Evolutionary conservation across 2,113 vertebrate species (phyloP).

Genomic region (Penelope pileata): DNA sequence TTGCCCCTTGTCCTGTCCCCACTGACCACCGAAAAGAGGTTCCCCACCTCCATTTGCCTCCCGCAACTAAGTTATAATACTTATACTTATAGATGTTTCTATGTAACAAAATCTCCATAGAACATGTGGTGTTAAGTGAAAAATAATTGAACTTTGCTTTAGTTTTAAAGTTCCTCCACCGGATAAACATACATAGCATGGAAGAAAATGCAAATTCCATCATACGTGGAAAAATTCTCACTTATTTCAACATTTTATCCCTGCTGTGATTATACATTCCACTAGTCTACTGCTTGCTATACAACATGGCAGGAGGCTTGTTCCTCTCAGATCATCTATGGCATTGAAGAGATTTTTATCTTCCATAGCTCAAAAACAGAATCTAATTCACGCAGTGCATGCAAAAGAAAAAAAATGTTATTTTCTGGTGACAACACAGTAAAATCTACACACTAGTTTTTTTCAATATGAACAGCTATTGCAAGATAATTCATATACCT

Average conservation of each 20-base stretch:
- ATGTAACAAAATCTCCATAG: neutral
- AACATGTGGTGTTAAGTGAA: neutral
- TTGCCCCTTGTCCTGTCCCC: too few species aligned
- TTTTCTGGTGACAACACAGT: neutral
- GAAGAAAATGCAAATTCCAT: neutral
- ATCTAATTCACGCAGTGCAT: neutral
- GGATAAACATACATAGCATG: neutral
- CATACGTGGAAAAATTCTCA: neutral
- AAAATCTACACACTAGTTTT: neutral
- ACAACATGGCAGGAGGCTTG: neutral
- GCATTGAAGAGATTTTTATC: neutral
- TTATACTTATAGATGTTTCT: too few species aligned
- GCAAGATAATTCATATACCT: neutral
- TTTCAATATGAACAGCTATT: neutral
- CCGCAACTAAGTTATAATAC: too few species aligned
- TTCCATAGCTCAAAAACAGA: neutral
- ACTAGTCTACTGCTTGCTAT: neutral
- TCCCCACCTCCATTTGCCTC: too few species aligned
- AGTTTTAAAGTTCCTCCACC: neutral
- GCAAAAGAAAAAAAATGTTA: neutral
- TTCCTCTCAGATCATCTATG: neutral
- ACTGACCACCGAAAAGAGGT: too few species aligned
- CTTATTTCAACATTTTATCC: neutral
- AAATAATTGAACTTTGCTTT: neutral
- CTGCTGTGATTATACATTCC: neutral